Evolutionary conservation across 2,888 invertebrate species (phyloP).

Genomic region (Oscheius sp.): DNA sequence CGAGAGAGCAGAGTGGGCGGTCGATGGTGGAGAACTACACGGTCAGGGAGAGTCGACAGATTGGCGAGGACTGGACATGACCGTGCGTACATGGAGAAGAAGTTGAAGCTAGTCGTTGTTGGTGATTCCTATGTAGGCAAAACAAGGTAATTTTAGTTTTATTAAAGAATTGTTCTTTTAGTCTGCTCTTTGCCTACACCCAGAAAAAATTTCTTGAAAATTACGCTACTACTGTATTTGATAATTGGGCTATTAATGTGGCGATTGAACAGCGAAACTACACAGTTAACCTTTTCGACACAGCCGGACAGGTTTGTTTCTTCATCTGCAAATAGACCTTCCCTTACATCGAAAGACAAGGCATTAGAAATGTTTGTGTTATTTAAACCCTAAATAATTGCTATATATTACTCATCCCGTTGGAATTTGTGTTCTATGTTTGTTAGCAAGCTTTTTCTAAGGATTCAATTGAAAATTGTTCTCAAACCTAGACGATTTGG

Average conservation of each 20-base stretch:
- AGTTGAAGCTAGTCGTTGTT: constrained; percentile 87
- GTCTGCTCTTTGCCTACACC: constrained; percentile 63
- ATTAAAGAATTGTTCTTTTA: constrained; percentile 22
- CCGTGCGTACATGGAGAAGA: constrained; percentile 51
- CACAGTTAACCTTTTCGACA: constrained; percentile 62
- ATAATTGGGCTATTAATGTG: constrained; percentile 62
- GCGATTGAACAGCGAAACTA: constrained; percentile 56
- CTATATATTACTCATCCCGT: no score
- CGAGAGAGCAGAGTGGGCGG: constrained; percentile 23
- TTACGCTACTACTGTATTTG: constrained; percentile 63
- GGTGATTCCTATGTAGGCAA: constrained; percentile 93
- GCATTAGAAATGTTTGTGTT: no score
- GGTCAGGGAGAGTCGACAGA: constrained; percentile 21
- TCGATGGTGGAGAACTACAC: constrained; percentile 8
- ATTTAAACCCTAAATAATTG: no score
- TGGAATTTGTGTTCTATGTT: no score
- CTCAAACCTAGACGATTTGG: no score
- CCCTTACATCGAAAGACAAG: no score
- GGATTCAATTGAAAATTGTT: no score
- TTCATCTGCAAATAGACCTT: no score
- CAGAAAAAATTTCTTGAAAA: constrained; percentile 56
- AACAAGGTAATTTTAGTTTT: constrained; percentile 76
- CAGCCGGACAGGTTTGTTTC: constrained; percentile 59
- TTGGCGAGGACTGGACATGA: constrained; percentile 24
- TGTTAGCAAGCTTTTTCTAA: no score